A percentile compares a stretch with the other conserved stretches of the same genome.
These are phyloP conservation scores for Tuta absoluta DNA, from an alignment of 2,888 invertebrate genomes.

Conservation along the genomic window DNA sequence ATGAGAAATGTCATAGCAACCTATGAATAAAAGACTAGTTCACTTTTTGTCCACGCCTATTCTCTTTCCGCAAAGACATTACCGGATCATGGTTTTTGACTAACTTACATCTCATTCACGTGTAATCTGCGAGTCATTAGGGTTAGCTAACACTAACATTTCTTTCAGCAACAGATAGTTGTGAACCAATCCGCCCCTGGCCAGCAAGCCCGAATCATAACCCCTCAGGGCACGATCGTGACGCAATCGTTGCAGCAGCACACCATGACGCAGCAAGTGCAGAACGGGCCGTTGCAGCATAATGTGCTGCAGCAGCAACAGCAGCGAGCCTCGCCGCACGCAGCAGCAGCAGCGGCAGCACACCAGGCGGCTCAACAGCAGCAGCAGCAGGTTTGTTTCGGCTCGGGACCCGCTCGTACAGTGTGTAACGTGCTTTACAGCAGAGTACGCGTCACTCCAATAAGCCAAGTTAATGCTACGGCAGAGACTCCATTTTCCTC, in stretches of 20 bases:
- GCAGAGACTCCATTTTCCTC: too few species aligned
- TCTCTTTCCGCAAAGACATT: too few species aligned
- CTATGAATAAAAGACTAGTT: too few species aligned
- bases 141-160: slow-evolving; percentile 21
- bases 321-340: slow-evolving; percentile 54
- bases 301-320: slow-evolving; percentile 48
- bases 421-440: too few species aligned
- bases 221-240: slow-evolving; percentile 72
- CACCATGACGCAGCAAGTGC: slow-evolving; percentile 46
- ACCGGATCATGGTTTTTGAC: too few species aligned
- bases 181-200: slow-evolving; percentile 62
- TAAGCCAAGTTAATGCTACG: too few species aligned
- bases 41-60: too few species aligned
- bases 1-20: too few species aligned
- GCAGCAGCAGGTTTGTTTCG: slow-evolving; percentile 39
- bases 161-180: slow-evolving; percentile 55
- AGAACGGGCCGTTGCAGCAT: slow-evolving; percentile 60
- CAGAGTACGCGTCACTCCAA: too few species aligned
- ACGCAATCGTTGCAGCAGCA: slow-evolving; percentile 56
- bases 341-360: slow-evolving; percentile 25
- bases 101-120: neutral
- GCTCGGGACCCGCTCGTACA: too few species aligned
- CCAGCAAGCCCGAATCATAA: slow-evolving; percentile 59
- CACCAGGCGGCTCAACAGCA: slow-evolving; percentile 44
- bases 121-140: too few species aligned